phyloP scores from a whole-genome alignment of 1,140 invertebrate species.

The Hirudo medicinalis region DNA sequence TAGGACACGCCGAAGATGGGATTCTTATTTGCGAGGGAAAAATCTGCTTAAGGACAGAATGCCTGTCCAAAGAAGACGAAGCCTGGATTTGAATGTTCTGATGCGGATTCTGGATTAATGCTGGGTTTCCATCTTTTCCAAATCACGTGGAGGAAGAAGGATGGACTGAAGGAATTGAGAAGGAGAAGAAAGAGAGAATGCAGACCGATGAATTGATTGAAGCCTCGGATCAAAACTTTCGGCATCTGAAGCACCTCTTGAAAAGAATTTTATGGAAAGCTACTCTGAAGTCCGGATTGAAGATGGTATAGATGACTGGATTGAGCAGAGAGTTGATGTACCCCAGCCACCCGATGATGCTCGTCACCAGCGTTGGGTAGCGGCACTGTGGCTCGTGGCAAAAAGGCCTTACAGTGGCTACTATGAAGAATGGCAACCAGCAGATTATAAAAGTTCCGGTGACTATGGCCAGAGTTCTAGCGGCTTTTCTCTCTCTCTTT shows the following conservation, averaged over 20 bases:
- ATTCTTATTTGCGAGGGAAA: no score
- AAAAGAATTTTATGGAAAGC: conserved; percentile 36
- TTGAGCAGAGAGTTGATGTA: conserved; percentile 45
- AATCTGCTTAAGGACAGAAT: no score
- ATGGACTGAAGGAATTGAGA: no score
- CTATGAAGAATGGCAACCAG: conserved; percentile 51
- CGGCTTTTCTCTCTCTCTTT: conserved; percentile 43
- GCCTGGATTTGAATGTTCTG: no score
- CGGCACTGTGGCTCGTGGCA: conserved; percentile 48
- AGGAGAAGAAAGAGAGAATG: no score
- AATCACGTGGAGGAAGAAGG: no score
- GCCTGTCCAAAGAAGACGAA: no score
- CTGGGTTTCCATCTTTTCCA: no score
- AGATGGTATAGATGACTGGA: conserved; percentile 50
- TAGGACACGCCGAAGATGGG: no score
- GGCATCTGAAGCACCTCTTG: conserved; percentile 15
- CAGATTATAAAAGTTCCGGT: conserved; percentile 50
- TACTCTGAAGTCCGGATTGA: conserved; percentile 50
- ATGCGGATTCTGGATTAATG: no score
- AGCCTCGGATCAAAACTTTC: neutral
- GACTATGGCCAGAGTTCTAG: conserved; percentile 46
- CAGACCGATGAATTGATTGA: neutral
- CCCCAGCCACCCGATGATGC: conserved; percentile 43
- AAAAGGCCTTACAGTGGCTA: conserved; percentile 48
- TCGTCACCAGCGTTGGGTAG: conserved; percentile 35